phyloP scores from a whole-genome alignment of 2,888 invertebrate genomes.

The Clivina fossor region DNA sequence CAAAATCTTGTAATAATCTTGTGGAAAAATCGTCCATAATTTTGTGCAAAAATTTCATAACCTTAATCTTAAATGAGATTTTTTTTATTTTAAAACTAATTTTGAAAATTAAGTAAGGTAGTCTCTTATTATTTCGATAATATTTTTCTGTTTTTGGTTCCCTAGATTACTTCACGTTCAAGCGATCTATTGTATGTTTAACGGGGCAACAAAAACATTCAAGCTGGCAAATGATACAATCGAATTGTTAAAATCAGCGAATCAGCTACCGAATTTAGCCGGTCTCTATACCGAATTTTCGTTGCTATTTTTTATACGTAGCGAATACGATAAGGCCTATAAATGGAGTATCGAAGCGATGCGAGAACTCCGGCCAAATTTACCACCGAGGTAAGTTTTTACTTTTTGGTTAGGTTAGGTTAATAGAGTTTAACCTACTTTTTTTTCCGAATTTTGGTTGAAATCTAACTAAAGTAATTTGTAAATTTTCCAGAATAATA shows the following conservation, averaged over 20 bases:
- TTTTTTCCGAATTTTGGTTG: too few species aligned
- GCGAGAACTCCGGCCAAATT: constrained; percentile 62
- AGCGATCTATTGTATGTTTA: constrained; percentile 78
- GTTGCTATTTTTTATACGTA: constrained; percentile 77
- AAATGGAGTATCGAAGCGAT: constrained; percentile 79
- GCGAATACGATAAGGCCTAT: constrained; percentile 79
- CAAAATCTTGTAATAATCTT: too few species aligned
- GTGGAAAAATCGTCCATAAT: too few species aligned
- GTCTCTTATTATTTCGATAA: constrained; percentile 26
- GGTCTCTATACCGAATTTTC: constrained; percentile 83
- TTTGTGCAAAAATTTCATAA: too few species aligned
- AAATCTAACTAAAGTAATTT: too few species aligned
- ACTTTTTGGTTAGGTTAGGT: too few species aligned
- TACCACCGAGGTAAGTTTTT: constrained; percentile 65
- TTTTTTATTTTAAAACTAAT: too few species aligned
- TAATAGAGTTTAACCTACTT: too few species aligned
- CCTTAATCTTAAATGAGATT: too few species aligned
- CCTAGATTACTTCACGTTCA: constrained; percentile 80
- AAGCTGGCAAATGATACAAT: constrained; percentile 60
- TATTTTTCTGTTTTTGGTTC: constrained; percentile 30
- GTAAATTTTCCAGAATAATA: constrained; percentile 57
- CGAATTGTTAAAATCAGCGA: constrained; percentile 54
- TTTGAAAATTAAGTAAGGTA: too few species aligned
- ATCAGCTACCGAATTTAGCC: constrained; percentile 59
- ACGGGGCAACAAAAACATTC: constrained; percentile 73